Conservation (phyloP, 2,888 invertebrate genomes). For the Hymenopus coronatus region DNA sequence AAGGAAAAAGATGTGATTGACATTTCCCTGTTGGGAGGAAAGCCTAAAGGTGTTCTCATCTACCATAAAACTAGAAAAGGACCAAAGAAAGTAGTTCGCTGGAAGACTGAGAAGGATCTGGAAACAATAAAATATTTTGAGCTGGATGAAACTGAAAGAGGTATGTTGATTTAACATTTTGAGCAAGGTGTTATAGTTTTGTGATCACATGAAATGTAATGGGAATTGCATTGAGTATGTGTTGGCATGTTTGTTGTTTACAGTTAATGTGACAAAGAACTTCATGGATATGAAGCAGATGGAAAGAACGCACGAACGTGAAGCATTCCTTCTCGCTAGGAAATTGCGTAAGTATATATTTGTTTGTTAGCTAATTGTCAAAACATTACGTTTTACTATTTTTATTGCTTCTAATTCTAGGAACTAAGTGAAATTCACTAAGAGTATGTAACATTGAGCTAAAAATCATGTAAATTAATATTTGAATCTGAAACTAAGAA, state of each 20-base stretch:
- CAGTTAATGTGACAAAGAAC: constrained; percentile 86
- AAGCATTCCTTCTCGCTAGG: constrained; percentile 73
- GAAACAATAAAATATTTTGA: constrained; percentile 88
- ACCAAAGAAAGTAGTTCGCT: constrained; percentile 76
- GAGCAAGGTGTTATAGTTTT: too few relatives aligned
- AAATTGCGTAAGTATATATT: constrained; percentile 58
- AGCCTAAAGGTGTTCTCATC: constrained; percentile 63
- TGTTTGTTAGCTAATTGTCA: too few relatives aligned
- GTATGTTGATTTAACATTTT: constrained; percentile 34
- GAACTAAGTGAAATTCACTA: too few relatives aligned
- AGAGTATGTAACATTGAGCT: too few relatives aligned
- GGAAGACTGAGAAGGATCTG: constrained; percentile 76
- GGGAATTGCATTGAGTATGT: too few relatives aligned
- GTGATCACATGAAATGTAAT: too few relatives aligned
- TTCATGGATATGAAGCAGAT: constrained; percentile 90
- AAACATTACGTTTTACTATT: too few relatives aligned
- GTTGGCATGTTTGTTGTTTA: constrained; percentile 34
- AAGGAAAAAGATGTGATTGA: constrained; percentile 3
- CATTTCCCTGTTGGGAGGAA: background rate
- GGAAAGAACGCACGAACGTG: constrained; percentile 82
- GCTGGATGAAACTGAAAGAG: constrained; percentile 89
- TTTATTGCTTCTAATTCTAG: too few relatives aligned
- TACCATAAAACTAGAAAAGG: constrained; percentile 68
- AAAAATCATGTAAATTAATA: too few relatives aligned
- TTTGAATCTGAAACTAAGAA: too few relatives aligned